phyloP scores from a whole-genome alignment of 2,797 vertebrate species.

The Euthynnus affinis region DNA sequence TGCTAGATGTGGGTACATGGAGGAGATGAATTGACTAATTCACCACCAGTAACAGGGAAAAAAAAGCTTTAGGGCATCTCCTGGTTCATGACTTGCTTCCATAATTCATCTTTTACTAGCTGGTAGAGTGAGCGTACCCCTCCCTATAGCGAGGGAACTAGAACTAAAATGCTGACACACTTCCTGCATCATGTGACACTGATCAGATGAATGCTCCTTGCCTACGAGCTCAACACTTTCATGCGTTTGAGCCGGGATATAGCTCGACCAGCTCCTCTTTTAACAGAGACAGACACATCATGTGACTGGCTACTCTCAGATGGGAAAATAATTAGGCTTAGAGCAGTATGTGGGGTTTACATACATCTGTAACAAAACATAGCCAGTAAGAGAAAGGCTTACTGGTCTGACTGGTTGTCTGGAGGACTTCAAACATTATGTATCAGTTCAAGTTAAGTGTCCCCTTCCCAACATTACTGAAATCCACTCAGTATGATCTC shows the following conservation, averaged over 20 bases:
- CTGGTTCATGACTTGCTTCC: slow-evolving; percentile 58
- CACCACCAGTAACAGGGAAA: slow-evolving; percentile 22
- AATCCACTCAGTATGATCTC: neutral
- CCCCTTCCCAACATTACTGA: neutral
- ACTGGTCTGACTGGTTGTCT: neutral
- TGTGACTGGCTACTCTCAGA: slow-evolving; percentile 39
- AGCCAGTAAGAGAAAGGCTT: slow-evolving; percentile 3
- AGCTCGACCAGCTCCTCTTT: slow-evolving; percentile 23
- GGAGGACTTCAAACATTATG: neutral
- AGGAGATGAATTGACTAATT: slow-evolving; percentile 48
- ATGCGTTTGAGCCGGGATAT: slow-evolving; percentile 44
- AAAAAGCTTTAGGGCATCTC: slow-evolving; percentile 44
- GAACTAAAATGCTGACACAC: slow-evolving; percentile 83
- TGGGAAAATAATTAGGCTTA: slow-evolving; percentile 4
- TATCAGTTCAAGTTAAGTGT: neutral
- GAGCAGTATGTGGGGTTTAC: neutral
- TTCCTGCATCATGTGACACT: slow-evolving; percentile 83
- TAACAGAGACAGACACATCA: slow-evolving; percentile 30
- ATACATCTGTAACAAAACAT: neutral
- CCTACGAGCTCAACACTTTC: slow-evolving; percentile 69
- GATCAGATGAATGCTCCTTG: slow-evolving; percentile 79
- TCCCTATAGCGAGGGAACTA: slow-evolving; percentile 70
- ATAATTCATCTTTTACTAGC: slow-evolving; percentile 59
- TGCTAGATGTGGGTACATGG: slow-evolving; percentile 1
- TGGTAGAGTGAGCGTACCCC: slow-evolving; percentile 51